Evolutionary conservation across 2,888 invertebrate species (phyloP), one percentile per base, ranked within the genome.

Genomic region (Serripes groenlandicus): DNA sequence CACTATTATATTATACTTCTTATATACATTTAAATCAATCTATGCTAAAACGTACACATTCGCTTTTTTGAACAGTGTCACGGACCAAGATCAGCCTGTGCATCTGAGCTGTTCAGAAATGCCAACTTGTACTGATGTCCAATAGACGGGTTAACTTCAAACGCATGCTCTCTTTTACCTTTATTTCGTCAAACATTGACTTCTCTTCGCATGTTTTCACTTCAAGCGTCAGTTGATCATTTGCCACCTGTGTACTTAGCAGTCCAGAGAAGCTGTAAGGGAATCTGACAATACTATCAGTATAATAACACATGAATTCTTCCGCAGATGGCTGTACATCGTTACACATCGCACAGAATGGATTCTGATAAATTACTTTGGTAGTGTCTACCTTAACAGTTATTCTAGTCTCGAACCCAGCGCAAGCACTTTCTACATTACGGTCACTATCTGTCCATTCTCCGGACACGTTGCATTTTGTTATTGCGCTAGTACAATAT

Each of bases 291-390:
- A 77, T 35, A 64, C 11, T 34, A 71, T 71, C 2, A 49, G 32
- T 3, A 2, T 26, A 23, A 49, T 64, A 21, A n/a, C 28, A 62
- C 32, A 42, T n/a, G 3, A 9, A 28, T 15, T 30, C 26, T 15
- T 26, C 7, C 1, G 2, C 3, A 28, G 11, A 34, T 37, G 54
- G 11, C 26, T 5, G 32, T 32, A 69, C 23, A 23, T 71, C 77
- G 64, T 77, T 77, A 26, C 77, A 77, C 21, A 70, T 26, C 18
- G 58, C 70, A 35, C 77, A 77, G 37, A 77, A 77, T 26, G 62
- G 49, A n/a, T 77, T 77, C 23, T 28, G 23, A 42, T 42, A 66
- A 23, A 3, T 3, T 7, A n/a, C n/a, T 11, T 26, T 37, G n/a
- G 9, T 26, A 3, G n/a, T 5, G 4, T 28, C 42, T 7, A 28